Evolutionary conservation across 1,140 invertebrate genomes (phyloP).

Genomic region (Polypedilum pembai): DNA sequence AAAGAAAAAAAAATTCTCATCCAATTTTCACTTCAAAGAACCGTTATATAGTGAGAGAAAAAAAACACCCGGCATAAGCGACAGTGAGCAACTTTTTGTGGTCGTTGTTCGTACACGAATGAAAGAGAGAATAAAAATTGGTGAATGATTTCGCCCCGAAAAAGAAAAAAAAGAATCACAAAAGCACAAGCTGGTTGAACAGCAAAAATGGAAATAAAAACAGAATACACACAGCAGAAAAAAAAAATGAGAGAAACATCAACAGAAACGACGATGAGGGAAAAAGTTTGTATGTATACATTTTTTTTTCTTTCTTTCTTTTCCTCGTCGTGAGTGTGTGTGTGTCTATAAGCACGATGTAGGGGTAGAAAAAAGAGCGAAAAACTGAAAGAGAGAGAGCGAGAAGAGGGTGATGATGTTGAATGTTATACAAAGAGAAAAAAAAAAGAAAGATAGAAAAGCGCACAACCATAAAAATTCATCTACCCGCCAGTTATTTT

Average conservation of each 20-base stretch:
- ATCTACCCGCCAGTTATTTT: background rate
- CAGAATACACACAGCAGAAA: background rate
- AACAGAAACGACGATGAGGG: slow-evolving; percentile 28
- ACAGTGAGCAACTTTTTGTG: slow-evolving; percentile 25
- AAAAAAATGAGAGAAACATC: slow-evolving; percentile 23
- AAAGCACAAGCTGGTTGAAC: slow-evolving; percentile 25
- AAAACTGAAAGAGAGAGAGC: background rate
- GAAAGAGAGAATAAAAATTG: slow-evolving; percentile 14
- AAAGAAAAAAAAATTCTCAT: background rate
- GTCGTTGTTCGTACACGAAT: slow-evolving; percentile 28
- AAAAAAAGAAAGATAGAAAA: background rate
- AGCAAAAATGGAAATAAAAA: slow-evolving; percentile 28
- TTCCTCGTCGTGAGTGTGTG: background rate
- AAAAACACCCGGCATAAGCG: slow-evolving; percentile 2
- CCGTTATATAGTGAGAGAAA: background rate
- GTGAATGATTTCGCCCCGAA: slow-evolving; percentile 26
- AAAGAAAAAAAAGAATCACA: slow-evolving; percentile 26
- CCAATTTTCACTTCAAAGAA: background rate
- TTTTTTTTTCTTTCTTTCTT: background rate
- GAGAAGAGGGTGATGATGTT: slow-evolving; percentile 20
- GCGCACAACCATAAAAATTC: slow-evolving; percentile 23
- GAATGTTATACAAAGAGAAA: background rate
- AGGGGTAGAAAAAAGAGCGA: background rate
- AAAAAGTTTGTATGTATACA: background rate
- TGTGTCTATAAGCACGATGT: background rate